Evolutionary conservation across 2,888 invertebrate genomes (phyloP).

Genomic region (Sarcophaga subvicina): DNA sequence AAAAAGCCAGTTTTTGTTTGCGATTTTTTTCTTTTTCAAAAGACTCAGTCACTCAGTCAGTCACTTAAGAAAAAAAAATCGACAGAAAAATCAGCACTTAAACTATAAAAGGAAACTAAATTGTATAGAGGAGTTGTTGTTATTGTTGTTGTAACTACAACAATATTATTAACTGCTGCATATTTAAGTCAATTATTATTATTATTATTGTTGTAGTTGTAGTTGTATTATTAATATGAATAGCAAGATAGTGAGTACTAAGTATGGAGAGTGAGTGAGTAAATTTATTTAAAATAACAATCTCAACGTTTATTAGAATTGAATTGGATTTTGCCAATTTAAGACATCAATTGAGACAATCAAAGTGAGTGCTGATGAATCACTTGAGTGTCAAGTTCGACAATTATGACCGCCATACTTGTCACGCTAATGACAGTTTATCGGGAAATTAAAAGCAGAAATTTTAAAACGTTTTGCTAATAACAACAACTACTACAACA

Average conservation of each 20-base stretch:
- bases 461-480: background rate
- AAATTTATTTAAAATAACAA: constrained; percentile 33
- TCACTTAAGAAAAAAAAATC: constrained; percentile 1
- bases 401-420: constrained; percentile 71
- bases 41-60: background rate
- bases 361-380: constrained; percentile 71
- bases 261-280: too few relatives aligned
- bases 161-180: constrained; percentile 52
- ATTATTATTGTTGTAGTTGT: background rate
- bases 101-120: constrained; percentile 65
- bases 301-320: constrained; percentile 47
- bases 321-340: constrained; percentile 64
- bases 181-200: constrained; percentile 52
- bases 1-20: background rate
- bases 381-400: constrained; percentile 70
- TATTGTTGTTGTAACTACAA: constrained; percentile 21
- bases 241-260: too few relatives aligned
- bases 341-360: constrained; percentile 66
- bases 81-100: constrained; percentile 29
- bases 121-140: constrained; percentile 51
- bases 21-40: too few relatives aligned
- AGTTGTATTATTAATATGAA: too few relatives aligned
- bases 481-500: constrained; percentile 22
- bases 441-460: constrained; percentile 21
- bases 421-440: constrained; percentile 68